Percentiles rank a stretch among this genome's conserved stretches.
Conservation (phyloP, 2,888 invertebrate species). For the Vandiemenella viatica region DNA sequence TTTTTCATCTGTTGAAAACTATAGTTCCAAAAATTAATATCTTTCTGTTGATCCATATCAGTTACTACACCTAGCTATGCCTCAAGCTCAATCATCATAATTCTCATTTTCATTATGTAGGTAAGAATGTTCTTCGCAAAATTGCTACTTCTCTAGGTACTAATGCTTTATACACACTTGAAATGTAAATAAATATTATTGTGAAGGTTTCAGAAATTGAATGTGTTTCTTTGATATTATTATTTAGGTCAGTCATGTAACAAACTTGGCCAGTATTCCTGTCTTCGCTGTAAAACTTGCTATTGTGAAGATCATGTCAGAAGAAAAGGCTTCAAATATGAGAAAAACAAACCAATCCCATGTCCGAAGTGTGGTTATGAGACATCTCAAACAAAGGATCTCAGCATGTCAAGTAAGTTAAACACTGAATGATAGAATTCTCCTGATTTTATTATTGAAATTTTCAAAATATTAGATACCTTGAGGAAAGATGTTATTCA, state of each 20-base stretch:
- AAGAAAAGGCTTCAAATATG: conserved; percentile 79
- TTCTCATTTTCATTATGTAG: too few relatives aligned
- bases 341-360: conserved; percentile 67
- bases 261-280: conserved; percentile 86
- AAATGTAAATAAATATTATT: too few relatives aligned
- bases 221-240: background rate
- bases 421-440: conserved; percentile 2
- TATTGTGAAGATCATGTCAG: conserved; percentile 94
- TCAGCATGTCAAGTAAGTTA: conserved; percentile 82
- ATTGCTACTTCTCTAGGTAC: too few relatives aligned
- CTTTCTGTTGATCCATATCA: too few relatives aligned
- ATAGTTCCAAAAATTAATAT: too few relatives aligned
- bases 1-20: too few relatives aligned
- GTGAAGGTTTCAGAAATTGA: background rate
- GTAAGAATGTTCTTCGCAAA: too few relatives aligned
- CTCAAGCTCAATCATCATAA: too few relatives aligned
- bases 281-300: conserved; percentile 87
- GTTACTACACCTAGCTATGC: too few relatives aligned
- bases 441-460: background rate
- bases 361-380: conserved; percentile 90
- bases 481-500: too few relatives aligned
- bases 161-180: too few relatives aligned
- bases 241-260: conserved; percentile 78
- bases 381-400: conserved; percentile 83
- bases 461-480: too few relatives aligned